Evolutionary conservation across 2,113 vertebrate species (phyloP), one percentile per base, ranked within the genome.

Genomic region (Tenebrosternarchus preto): DNA sequence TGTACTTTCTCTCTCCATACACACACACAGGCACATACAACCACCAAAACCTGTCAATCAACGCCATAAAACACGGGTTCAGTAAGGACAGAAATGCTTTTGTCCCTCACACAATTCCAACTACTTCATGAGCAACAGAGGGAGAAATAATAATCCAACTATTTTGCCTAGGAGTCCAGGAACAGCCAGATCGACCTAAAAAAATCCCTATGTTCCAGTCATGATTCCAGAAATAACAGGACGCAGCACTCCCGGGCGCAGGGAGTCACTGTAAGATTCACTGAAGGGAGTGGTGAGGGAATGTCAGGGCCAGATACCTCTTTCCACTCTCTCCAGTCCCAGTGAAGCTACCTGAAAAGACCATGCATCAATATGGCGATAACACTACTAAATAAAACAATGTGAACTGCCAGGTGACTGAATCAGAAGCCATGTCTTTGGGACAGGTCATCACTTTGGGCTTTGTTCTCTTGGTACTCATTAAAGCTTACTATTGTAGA

Each of bases 161-260:
- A 71, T 81, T 86, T 78, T 78, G 78, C 61, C 11, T 59, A 80
- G 64, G 57, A 71, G 64, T 86, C 78, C 74, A 83, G 71, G 70
- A 81, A 83, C n/a, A 63, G 71, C 20, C 60, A 64, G 81, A 78
- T 70, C 20, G 63, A 77, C 73, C 77, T 77, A 80, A 84, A 82
- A 66, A 60, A 82, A 77, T 64, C 53, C 70, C 74, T 39, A 22
- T 59, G 80, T 80, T 82, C 76, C 80, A 78, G 59, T 43, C 8
- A 27, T 39, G n/a, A 72, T 17, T 84, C 78, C 78, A 77, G 53
- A 66, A 84, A 84, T 80, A 84, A 84, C 78, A 81, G 68, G 39
- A 56, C 22, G 66, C 43, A 80, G 70, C 29, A 67, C 70, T 80
- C 36, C n/a, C 36, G 60, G 36, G 50, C 59, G 80, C 57, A 67